Conservation (phyloP, 2,888 invertebrate genomes). For the Azorinus chamasolen region DNA sequence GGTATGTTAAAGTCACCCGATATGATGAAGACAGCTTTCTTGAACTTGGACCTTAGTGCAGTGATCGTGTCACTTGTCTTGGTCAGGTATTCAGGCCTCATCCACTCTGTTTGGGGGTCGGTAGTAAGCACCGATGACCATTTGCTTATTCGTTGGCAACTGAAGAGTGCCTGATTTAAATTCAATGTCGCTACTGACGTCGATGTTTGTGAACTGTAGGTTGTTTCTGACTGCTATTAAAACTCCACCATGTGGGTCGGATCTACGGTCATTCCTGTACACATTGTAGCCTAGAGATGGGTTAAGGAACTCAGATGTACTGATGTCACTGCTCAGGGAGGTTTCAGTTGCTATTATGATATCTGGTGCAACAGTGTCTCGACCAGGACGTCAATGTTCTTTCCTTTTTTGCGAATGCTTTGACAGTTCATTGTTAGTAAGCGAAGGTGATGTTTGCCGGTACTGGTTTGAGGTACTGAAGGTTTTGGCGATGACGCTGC, state of each 20-base stretch:
- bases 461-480: not conserved
- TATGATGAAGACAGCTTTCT: slow-evolving; percentile 12
- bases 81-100: slow-evolving; percentile 7
- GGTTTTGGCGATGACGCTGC: slow-evolving; percentile 35
- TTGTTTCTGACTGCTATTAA: slow-evolving; percentile 8
- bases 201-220: not conserved
- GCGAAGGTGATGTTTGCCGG: slow-evolving; percentile 1
- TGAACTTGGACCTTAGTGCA: not conserved
- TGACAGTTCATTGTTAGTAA: slow-evolving; percentile 35
- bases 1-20: slow-evolving; percentile 33
- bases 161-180: not conserved
- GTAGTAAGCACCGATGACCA: slow-evolving; percentile 23
- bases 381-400: slow-evolving; percentile 15
- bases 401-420: slow-evolving; percentile 33
- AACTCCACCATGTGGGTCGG: slow-evolving; percentile 15
- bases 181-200: not conserved
- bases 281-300: not conserved
- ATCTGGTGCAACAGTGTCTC: slow-evolving; percentile 1
- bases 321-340: slow-evolving; percentile 6
- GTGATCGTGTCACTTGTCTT: slow-evolving; percentile 6
- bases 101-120: slow-evolving; percentile 35
- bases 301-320: slow-evolving; percentile 7
- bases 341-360: slow-evolving; percentile 28
- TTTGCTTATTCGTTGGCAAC: slow-evolving; percentile 3
- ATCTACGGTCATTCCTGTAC: not conserved